Percentiles rank a stretch among this genome's conserved stretches.
Evolutionary conservation across 2,888 invertebrate genomes (phyloP).

Genomic region (Drosophila hawaiiensis): DNA sequence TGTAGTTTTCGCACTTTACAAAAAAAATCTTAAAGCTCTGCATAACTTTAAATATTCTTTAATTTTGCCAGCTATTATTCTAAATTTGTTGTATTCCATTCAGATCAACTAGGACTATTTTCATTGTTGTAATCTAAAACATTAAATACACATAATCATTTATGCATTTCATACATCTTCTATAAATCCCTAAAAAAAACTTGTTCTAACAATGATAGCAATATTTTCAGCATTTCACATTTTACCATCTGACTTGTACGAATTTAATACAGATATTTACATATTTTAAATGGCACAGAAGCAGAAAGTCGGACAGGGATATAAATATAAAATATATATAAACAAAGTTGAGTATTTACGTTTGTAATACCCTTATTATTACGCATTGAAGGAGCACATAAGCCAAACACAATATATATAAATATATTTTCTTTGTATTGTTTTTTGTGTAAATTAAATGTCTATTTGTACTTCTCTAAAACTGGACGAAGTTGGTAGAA

Average conservation of each 20-base stretch:
- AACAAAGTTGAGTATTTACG: background rate
- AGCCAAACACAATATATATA: background rate
- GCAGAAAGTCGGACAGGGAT: background rate
- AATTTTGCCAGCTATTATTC: background rate
- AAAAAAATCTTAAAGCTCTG: background rate
- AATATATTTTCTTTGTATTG: background rate
- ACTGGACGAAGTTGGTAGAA: background rate
- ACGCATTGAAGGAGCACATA: background rate
- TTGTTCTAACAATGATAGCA: fast-evolving
- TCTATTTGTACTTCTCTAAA: background rate
- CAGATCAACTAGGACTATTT: background rate
- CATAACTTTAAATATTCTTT: background rate
- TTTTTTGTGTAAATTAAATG: background rate
- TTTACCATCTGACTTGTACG: background rate
- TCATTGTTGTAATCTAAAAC: background rate
- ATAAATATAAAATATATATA: background rate
- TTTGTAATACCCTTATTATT: background rate
- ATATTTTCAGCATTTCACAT: background rate
- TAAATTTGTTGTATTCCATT: background rate
- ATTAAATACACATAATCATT: background rate
- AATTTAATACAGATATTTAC: background rate
- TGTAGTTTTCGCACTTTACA: background rate
- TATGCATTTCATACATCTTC: background rate
- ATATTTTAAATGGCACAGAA: background rate
- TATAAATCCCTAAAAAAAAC: background rate